These are phyloP conservation scores for Agrochola macilenta DNA, from an alignment of 2,888 invertebrate genomes.

Conservation along the genomic window DNA sequence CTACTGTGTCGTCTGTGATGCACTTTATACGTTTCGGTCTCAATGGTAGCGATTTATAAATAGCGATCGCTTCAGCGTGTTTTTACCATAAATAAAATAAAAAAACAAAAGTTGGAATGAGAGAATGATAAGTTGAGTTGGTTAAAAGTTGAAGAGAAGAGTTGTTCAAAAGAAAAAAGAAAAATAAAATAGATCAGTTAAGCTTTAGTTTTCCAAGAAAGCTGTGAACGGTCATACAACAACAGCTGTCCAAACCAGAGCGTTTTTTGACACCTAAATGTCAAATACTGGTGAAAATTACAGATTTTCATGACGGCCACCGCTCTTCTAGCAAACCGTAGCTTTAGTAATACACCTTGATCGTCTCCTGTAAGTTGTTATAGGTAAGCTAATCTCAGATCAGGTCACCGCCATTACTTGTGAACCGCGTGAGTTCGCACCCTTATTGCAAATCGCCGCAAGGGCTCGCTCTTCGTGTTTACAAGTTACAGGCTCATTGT, in stretches of 20 bases:
- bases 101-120: background rate
- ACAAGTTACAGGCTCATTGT: slow-evolving; percentile 75
- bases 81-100: background rate
- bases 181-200: background rate
- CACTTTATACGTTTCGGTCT: background rate
- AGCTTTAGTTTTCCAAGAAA: background rate
- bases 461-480: slow-evolving; percentile 77
- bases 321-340: background rate
- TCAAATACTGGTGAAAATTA: no score
- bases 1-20: background rate
- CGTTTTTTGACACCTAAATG: no score
- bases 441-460: slow-evolving; percentile 76
- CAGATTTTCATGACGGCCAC: background rate
- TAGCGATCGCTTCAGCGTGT: background rate
- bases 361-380: background rate
- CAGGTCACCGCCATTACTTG: slow-evolving; percentile 30
- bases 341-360: background rate
- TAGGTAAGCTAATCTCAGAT: slow-evolving; percentile 11
- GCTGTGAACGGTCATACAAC: background rate
- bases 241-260: no score
- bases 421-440: slow-evolving; percentile 35
- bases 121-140: background rate
- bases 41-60: slow-evolving; percentile 1
- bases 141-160: background rate
- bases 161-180: background rate